phyloP scores from a whole-genome alignment of 2,888 invertebrate genomes.

The Adineta ricciae region DNA sequence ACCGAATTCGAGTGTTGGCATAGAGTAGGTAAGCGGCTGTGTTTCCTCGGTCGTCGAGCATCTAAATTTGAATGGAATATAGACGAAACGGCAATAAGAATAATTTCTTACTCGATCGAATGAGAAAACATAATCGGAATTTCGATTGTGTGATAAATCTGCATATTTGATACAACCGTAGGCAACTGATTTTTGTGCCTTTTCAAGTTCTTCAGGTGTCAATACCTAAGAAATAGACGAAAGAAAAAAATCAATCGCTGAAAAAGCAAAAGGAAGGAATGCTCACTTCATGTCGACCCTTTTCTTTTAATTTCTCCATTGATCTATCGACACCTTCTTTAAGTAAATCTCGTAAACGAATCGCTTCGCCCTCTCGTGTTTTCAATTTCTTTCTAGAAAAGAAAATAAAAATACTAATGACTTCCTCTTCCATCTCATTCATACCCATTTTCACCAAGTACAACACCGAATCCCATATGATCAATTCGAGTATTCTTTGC shows the following conservation, averaged over 20 bases:
- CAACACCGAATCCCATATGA: slow-evolving; percentile 89
- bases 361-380: slow-evolving; percentile 88
- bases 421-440: neutral
- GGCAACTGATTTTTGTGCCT: slow-evolving; percentile 79
- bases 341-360: slow-evolving; percentile 72
- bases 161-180: slow-evolving; percentile 98
- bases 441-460: slow-evolving; percentile 78
- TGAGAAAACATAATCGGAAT: slow-evolving; percentile 88
- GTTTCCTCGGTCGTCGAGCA: slow-evolving; percentile 96
- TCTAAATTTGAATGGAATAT: slow-evolving; percentile 46
- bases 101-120: slow-evolving; percentile 64
- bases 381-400: slow-evolving; percentile 81
- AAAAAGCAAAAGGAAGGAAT: neutral
- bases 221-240: slow-evolving; percentile 55
- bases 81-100: slow-evolving; percentile 42
- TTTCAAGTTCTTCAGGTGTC: slow-evolving; percentile 66
- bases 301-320: slow-evolving; percentile 71
- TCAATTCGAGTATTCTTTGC: slow-evolving; percentile 61
- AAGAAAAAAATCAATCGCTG: slow-evolving; percentile 25
- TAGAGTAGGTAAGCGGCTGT: slow-evolving; percentile 94
- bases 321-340: slow-evolving; percentile 77
- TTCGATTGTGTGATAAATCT: slow-evolving; percentile 82
- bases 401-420: slow-evolving; percentile 48
- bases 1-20: slow-evolving; percentile 72
- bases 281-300: slow-evolving; percentile 65